These are phyloP conservation scores for Eupithecia dodoneata DNA, from an alignment of 2,888 invertebrate species.

Conservation along the genomic window DNA sequence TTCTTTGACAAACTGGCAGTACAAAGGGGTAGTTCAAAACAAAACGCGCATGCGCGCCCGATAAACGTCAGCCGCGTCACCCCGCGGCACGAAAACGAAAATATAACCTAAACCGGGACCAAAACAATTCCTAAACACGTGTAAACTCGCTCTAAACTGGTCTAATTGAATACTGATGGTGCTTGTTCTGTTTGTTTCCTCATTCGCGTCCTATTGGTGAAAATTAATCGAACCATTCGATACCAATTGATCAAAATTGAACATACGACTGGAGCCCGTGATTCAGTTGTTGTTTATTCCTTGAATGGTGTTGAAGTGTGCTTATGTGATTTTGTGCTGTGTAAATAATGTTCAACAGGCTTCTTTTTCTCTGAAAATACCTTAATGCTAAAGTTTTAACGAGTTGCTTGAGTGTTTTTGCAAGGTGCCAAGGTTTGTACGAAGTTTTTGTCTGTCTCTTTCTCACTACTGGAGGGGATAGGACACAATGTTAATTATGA, in stretches of 20 bases:
- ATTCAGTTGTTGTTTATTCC: slow-evolving; percentile 11
- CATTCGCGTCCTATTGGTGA: slow-evolving; percentile 35
- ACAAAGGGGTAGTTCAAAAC: slow-evolving; percentile 14
- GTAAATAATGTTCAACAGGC: not conserved
- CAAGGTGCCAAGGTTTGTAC: not conserved
- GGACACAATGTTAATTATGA: not conserved
- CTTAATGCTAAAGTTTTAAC: not conserved
- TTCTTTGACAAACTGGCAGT: not conserved
- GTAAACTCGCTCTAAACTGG: slow-evolving; percentile 40
- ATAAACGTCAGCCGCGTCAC: slow-evolving; percentile 25
- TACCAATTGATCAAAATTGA: slow-evolving; percentile 49
- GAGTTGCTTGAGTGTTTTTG: slow-evolving; percentile 8
- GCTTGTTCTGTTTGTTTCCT: slow-evolving; percentile 37
- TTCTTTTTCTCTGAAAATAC: not conserved
- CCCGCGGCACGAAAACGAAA: slow-evolving; percentile 7
- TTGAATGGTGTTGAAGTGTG: slow-evolving; percentile 10
- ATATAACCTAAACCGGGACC: slow-evolving; percentile 35
- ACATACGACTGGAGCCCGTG: slow-evolving; percentile 10
- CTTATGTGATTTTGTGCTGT: slow-evolving; percentile 8
- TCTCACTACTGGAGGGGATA: slow-evolving; percentile 24
- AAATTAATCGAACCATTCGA: slow-evolving; percentile 53
- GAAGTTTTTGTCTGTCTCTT: slow-evolving; percentile 53
- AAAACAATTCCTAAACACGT: slow-evolving; percentile 16
- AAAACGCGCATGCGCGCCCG: slow-evolving; percentile 23
- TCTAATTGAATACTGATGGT: slow-evolving; percentile 21